Base-by-base conservation (phyloP, 2,113 vertebrate species). In the Fregetta grallaria region DNA sequence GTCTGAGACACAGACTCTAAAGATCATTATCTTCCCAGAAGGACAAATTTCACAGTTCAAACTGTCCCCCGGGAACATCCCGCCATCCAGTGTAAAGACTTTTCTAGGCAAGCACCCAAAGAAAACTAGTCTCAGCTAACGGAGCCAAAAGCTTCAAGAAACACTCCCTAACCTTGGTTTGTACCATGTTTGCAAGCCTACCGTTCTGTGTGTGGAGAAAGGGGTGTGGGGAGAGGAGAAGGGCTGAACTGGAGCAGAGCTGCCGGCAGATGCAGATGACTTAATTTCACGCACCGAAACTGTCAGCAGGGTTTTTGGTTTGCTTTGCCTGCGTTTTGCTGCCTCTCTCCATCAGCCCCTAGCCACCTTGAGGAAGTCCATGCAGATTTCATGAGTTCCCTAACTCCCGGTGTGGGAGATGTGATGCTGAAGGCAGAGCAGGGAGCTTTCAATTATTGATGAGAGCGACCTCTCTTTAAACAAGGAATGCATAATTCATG, bases 401-500 rank as follows among this genome's bases (percentile, higher is more conserved):
- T 90, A 83, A 88, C 50, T 94, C 86, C 75, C 8, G 32, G 91
- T 93, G 86, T 47, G 89, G 96, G 94, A 96, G 96, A 96, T 40
- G 80, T 9, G 71, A 93, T 86, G 94, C 96, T 93, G 96, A 96
- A 96, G 96, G 97, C 97, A 94, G 94, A 96, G 90, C 82, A 40
- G 92, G 88, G 94, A 97, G 93, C 72, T 97, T 96, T 98, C 97
- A 91, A 98, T 97, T 98, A 98, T 97, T 97, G 94, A 98, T 98
- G 97, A 98, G 92, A 94, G 78, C 90, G 95, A 97, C 97, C 97
- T 97, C 96, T 97, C 97, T 97, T 96, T 96, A 97, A 97, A 96
- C 94, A 95, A 89, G 96, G 81, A 63, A 98, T 98, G 97, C 96
- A 97, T 98, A 97, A 98, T 98, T 98, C 97, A 98, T 98, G 94